Conservation (phyloP, 1,140 invertebrate species). For the Plectus sambesii region DNA sequence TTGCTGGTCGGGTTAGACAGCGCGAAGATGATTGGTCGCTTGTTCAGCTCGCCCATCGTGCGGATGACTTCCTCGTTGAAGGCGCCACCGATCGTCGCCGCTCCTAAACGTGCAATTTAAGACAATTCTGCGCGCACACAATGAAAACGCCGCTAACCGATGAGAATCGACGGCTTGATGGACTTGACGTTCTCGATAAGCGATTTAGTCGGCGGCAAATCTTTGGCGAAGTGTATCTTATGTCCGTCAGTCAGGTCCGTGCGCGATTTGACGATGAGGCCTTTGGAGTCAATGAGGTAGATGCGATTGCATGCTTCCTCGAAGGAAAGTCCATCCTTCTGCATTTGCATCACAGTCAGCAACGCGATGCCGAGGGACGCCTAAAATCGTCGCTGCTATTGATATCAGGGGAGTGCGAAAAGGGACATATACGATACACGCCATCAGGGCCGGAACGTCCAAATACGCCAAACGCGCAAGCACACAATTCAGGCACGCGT, state of each 20-base stretch:
- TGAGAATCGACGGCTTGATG: slow-evolving; percentile 70
- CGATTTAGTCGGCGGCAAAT: slow-evolving; percentile 62
- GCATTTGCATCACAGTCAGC: slow-evolving; percentile 71
- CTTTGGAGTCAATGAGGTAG: slow-evolving; percentile 55
- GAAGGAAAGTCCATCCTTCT: slow-evolving; percentile 61
- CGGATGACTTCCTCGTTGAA: slow-evolving; percentile 73
- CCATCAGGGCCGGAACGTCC: too few species aligned
- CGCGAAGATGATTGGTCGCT: slow-evolving; percentile 81
- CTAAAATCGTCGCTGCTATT: slow-evolving; percentile 19
- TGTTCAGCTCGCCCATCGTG: slow-evolving; percentile 71
- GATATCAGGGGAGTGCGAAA: not conserved
- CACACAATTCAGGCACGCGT: too few species aligned
- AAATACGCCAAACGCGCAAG: too few species aligned
- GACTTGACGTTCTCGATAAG: slow-evolving; percentile 65
- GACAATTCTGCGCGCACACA: slow-evolving; percentile 8
- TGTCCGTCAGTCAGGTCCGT: slow-evolving; percentile 52
- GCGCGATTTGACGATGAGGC: slow-evolving; percentile 44
- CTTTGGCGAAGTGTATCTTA: slow-evolving; percentile 69
- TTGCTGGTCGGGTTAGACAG: slow-evolving; percentile 88
- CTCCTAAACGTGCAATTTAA: slow-evolving; percentile 55
- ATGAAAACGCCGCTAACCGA: slow-evolving; percentile 57
- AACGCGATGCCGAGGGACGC: slow-evolving; percentile 78
- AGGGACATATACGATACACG: not conserved
- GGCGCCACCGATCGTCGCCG: slow-evolving; percentile 70
- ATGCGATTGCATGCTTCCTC: slow-evolving; percentile 68